These are phyloP conservation scores for Xiphophorus birchmanni DNA, from an alignment of 2,797 vertebrate species.

Conservation along the genomic window DNA sequence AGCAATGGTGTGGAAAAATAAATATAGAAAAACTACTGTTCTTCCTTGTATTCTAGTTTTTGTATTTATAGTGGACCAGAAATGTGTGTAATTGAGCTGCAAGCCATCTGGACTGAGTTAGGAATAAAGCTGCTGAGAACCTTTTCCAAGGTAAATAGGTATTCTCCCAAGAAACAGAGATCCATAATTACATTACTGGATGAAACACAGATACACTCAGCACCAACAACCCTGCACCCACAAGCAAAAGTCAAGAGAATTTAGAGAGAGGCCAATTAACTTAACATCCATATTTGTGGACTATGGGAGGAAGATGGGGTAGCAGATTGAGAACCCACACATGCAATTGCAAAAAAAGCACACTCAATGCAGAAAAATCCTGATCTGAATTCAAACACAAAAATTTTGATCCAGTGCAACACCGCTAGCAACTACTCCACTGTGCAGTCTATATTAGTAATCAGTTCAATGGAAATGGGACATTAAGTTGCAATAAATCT, in stretches of 20 bases:
- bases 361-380: no score
- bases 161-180: slow-evolving; percentile 57
- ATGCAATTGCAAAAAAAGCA: not conserved
- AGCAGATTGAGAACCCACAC: not conserved
- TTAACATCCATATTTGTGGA: not conserved
- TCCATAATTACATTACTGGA: slow-evolving; percentile 33
- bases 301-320: not conserved
- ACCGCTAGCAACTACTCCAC: not conserved
- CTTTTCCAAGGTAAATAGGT: slow-evolving; percentile 58
- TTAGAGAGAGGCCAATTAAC: not conserved
- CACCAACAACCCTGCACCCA: not conserved
- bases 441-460: not conserved
- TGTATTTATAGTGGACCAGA: slow-evolving; percentile 43
- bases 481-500: not conserved
- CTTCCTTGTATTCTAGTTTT: slow-evolving; percentile 35
- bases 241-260: not conserved
- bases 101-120: slow-evolving; percentile 20
- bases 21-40: slow-evolving; percentile 15
- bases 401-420: not conserved
- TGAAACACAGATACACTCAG: slow-evolving; percentile 1
- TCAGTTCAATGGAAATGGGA: not conserved
- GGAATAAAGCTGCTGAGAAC: slow-evolving; percentile 36
- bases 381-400: not conserved
- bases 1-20: slow-evolving; percentile 19
- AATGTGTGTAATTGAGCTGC: slow-evolving; percentile 50